Evolutionary conservation across 2,797 vertebrate genomes (phyloP).

Genomic region (Sarcophilus harrisii): DNA sequence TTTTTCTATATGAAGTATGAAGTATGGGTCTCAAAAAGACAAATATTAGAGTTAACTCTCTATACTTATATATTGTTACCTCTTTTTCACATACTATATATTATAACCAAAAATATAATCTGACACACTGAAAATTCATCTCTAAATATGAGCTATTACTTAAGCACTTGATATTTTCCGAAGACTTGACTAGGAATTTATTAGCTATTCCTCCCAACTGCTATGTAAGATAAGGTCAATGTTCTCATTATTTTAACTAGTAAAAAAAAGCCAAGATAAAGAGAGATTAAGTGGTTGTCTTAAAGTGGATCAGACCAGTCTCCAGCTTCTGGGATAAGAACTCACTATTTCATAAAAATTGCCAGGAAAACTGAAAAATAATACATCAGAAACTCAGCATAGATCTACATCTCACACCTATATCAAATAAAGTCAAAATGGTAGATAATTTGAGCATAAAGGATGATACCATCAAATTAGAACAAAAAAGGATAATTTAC

Average conservation of each 20-base stretch:
- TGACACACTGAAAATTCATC: background rate
- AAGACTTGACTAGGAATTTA: slow-evolving; percentile 43
- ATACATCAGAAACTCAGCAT: too few relatives aligned
- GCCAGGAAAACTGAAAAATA: too few relatives aligned
- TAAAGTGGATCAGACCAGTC: background rate
- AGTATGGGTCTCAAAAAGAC: background rate
- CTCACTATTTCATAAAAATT: too few relatives aligned
- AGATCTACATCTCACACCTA: too few relatives aligned
- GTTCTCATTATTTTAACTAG: slow-evolving; percentile 56
- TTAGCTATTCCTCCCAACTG: slow-evolving; percentile 31
- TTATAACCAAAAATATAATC: slow-evolving; percentile 2
- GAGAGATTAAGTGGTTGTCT: slow-evolving; percentile 34
- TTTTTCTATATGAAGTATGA: background rate
- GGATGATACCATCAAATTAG: too few relatives aligned
- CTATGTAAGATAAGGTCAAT: slow-evolving; percentile 34
- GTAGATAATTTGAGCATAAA: too few relatives aligned
- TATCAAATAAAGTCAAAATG: too few relatives aligned
- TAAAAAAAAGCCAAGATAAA: slow-evolving; percentile 52
- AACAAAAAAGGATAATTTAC: too few relatives aligned
- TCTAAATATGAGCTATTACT: background rate
- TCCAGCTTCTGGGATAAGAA: too few relatives aligned
- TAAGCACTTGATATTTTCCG: slow-evolving; percentile 25
- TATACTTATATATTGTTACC: background rate
- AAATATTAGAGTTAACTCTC: background rate
- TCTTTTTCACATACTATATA: background rate